phyloP scores from a whole-genome alignment of 2,113 vertebrate species.

The Protobothrops mucrosquamatus region DNA sequence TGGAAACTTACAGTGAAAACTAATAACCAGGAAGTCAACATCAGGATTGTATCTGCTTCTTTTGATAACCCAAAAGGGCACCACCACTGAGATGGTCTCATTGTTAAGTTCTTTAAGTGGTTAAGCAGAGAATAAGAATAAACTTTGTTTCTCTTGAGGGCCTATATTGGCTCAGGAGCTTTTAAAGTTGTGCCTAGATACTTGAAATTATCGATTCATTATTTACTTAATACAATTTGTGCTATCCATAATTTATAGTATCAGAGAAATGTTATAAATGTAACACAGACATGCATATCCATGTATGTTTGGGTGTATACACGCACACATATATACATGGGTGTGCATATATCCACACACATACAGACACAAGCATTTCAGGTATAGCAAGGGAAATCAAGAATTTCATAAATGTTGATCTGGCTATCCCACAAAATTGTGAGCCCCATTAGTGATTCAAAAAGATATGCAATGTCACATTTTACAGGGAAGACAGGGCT shows the following conservation, averaged over 20 bases:
- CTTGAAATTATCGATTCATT: not conserved
- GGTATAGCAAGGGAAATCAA: not conserved
- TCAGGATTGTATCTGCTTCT: not conserved
- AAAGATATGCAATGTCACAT: not conserved
- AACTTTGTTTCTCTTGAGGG: not conserved
- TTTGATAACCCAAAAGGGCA: not conserved
- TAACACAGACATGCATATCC: not conserved
- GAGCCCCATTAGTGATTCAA: not conserved
- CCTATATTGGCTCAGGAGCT: not conserved
- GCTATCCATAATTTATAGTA: not conserved
- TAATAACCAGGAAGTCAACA: not conserved
- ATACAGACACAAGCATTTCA: not conserved
- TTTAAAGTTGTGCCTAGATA: not conserved
- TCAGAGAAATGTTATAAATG: not conserved
- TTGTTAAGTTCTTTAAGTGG: not conserved
- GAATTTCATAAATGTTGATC: not conserved
- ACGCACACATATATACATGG: not conserved
- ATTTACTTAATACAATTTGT: not conserved
- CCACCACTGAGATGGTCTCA: not conserved
- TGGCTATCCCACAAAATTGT: not conserved
- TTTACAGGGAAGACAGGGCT: not conserved
- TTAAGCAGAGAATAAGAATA: not conserved
- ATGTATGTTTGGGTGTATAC: not conserved
- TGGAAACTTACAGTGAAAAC: not conserved
- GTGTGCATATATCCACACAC: not conserved